Evolutionary conservation across 2,113 vertebrate genomes (phyloP).

Genomic region (Euleptes europaea): DNA sequence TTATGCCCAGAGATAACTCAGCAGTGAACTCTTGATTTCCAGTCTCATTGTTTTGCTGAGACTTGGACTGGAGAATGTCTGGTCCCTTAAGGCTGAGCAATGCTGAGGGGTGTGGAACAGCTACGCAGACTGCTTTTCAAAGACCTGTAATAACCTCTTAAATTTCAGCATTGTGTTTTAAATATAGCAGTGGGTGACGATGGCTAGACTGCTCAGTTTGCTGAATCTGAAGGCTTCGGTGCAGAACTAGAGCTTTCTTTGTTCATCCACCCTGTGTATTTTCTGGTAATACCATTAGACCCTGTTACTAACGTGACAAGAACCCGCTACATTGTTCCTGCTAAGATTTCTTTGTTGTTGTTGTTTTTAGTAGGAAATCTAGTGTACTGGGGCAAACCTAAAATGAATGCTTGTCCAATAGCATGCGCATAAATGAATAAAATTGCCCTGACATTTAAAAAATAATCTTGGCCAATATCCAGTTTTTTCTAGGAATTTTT

Average conservation of each 20-base stretch:
- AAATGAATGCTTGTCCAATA: slow-evolving; percentile 27
- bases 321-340: neutral
- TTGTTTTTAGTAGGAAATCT: slow-evolving; percentile 30
- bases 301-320: slow-evolving; percentile 16
- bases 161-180: slow-evolving; percentile 21
- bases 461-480: neutral
- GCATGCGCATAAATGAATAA: slow-evolving; percentile 17
- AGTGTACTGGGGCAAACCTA: slow-evolving; percentile 7
- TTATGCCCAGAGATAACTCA: neutral
- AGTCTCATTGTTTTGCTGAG: neutral
- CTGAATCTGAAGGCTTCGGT: slow-evolving; percentile 36
- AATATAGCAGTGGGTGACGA: slow-evolving; percentile 16
- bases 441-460: neutral
- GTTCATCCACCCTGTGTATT: neutral
- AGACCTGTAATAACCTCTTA: slow-evolving; percentile 31
- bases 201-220: slow-evolving; percentile 7
- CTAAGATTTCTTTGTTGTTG: slow-evolving; percentile 22
- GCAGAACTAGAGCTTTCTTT: slow-evolving; percentile 31
- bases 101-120: slow-evolving; percentile 5
- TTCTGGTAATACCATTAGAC: neutral
- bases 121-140: neutral
- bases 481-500: neutral
- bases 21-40: neutral
- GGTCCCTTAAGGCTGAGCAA: neutral
- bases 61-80: neutral